Evolutionary conservation across 2,797 vertebrate species (phyloP).

Genomic region (Bradypodion ventrale): DNA sequence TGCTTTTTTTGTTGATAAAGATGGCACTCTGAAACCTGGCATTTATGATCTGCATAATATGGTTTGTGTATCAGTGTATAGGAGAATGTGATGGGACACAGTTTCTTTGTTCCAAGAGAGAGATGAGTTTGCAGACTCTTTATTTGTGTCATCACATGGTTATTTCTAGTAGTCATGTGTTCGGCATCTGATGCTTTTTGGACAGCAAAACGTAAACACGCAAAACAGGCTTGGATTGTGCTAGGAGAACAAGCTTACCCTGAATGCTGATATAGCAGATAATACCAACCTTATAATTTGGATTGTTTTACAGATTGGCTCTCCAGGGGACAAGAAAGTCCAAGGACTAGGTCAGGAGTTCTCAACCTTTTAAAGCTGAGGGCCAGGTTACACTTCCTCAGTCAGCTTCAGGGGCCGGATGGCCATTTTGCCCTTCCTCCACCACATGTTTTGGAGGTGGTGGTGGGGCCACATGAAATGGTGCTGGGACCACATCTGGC

Average conservation of each 20-base stretch:
- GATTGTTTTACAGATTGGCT: slow-evolving; percentile 43
- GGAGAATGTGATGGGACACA: slow-evolving; percentile 19
- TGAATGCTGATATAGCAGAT: slow-evolving; percentile 33
- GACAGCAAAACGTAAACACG: not conserved
- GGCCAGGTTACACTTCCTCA: too few relatives aligned
- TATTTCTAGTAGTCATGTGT: slow-evolving; percentile 48
- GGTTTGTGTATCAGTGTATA: too few relatives aligned
- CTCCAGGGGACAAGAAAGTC: slow-evolving; percentile 7
- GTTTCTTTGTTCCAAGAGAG: slow-evolving; percentile 38
- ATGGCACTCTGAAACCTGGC: too few relatives aligned
- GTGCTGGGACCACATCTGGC: too few relatives aligned
- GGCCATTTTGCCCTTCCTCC: too few relatives aligned
- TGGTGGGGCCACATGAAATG: too few relatives aligned
- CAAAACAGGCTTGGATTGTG: slow-evolving; percentile 33
- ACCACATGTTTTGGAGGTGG: too few relatives aligned
- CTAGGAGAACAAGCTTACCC: slow-evolving; percentile 8
- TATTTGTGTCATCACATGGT: slow-evolving; percentile 48
- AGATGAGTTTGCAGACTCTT: slow-evolving; percentile 47
- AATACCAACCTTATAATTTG: slow-evolving; percentile 49
- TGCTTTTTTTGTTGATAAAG: too few relatives aligned
- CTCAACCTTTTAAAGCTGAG: too few relatives aligned
- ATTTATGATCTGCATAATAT: too few relatives aligned
- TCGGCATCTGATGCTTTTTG: slow-evolving; percentile 48
- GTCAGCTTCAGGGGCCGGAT: too few relatives aligned
- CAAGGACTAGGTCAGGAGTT: too few relatives aligned